Percentiles rank a stretch among this genome's conserved stretches.
Conservation (phyloP, 1,140 invertebrate genomes). For the Scaptomyza graminum region DNA sequence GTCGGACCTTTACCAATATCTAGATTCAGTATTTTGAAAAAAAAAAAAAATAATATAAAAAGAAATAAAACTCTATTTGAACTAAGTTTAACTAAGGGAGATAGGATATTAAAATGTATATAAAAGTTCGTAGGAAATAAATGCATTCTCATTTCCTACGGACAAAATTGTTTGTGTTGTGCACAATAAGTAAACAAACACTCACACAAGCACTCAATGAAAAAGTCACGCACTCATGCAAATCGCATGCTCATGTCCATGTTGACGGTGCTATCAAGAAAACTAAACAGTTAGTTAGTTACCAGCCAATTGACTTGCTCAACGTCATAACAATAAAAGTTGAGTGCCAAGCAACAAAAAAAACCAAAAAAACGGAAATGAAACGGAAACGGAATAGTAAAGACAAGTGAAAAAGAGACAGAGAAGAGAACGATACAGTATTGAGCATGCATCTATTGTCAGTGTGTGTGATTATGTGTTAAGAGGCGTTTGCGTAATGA, state of each 20-base stretch:
- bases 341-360: conserved; percentile 51
- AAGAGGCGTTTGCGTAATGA: conserved; percentile 72
- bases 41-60: too few species aligned
- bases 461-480: conserved; percentile 7
- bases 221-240: not conserved
- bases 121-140: not conserved
- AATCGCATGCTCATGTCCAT: conserved; percentile 22
- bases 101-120: not conserved
- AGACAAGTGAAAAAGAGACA: not conserved
- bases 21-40: too few species aligned
- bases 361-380: conserved; percentile 53
- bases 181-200: not conserved
- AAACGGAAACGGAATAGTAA: conserved; percentile 45
- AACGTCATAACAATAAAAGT: conserved; percentile 76
- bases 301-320: conserved; percentile 44
- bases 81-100: too few species aligned
- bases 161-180: not conserved
- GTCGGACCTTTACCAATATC: too few species aligned
- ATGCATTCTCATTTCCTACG: not conserved
- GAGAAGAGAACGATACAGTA: conserved; percentile 8
- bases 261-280: conserved; percentile 44
- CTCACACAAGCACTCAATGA: not conserved
- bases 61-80: too few species aligned
- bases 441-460: conserved; percentile 11
- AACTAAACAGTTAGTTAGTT: conserved; percentile 70